Conservation (phyloP, 2,797 vertebrate species). For the Momotus momota region DNA sequence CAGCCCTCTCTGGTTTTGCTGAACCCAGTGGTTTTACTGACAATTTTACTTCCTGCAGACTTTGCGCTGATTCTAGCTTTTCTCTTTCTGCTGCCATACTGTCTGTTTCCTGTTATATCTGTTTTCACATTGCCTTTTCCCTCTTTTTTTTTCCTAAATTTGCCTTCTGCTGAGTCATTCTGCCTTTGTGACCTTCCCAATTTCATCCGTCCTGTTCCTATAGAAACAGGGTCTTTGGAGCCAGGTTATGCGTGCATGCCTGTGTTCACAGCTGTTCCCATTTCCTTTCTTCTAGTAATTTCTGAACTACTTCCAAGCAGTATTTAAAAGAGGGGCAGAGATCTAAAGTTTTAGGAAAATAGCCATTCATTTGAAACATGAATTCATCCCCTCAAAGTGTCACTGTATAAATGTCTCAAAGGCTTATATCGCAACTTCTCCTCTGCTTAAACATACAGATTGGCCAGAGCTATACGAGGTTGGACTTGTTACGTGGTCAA, state of each 20-base stretch:
- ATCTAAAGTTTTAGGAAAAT: not conserved
- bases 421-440: not conserved
- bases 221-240: conserved; percentile 48
- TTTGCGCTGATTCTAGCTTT: not conserved
- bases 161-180: conserved; percentile 42
- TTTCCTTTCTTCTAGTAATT: conserved; percentile 38
- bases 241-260: not conserved
- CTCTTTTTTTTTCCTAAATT: conserved; percentile 10
- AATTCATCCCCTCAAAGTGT: not conserved
- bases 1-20: not conserved
- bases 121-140: not conserved
- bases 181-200: conserved; percentile 37
- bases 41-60: not conserved
- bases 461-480: not conserved
- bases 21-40: not conserved
- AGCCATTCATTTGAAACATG: not conserved
- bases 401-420: not conserved
- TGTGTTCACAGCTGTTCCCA: not conserved
- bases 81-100: not conserved
- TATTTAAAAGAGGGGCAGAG: not conserved
- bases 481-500: not conserved
- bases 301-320: not conserved
- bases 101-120: conserved; percentile 6
- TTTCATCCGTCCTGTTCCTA: conserved; percentile 58
- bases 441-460: not conserved